These are phyloP conservation scores for Ectropis grisescens DNA, from an alignment of 1,140 invertebrate species.

Conservation along the genomic window DNA sequence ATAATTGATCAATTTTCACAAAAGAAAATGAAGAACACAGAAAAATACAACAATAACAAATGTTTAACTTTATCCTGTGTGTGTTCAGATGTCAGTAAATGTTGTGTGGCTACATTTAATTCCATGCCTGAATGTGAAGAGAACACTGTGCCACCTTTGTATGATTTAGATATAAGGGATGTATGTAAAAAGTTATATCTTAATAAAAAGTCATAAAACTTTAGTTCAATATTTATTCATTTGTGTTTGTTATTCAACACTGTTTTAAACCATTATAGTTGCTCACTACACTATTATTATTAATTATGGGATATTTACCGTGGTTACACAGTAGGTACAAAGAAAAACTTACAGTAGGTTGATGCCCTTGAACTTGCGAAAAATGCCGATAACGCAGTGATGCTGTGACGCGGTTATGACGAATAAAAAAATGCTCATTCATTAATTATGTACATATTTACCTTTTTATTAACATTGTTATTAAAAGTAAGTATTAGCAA, in stretches of 20 bases:
- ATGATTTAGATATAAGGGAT: constrained; percentile 57
- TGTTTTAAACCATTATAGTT: too few relatives aligned
- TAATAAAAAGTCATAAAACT: constrained; percentile 16
- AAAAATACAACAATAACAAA: constrained; percentile 7
- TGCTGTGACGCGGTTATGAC: background rate
- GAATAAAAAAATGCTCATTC: too few relatives aligned
- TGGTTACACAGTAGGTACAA: too few relatives aligned
- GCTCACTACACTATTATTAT: too few relatives aligned
- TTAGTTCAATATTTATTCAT: background rate
- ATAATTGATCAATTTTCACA: constrained; percentile 74
- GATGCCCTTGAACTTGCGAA: too few relatives aligned
- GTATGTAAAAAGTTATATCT: constrained; percentile 58
- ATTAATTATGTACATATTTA: too few relatives aligned
- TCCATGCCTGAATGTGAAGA: constrained; percentile 19
- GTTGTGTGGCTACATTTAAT: constrained; percentile 28
- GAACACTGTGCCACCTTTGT: constrained; percentile 42
- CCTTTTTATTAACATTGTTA: too few relatives aligned
- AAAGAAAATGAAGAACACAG: constrained; percentile 10
- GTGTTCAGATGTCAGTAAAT: constrained; percentile 43
- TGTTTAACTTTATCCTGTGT: constrained; percentile 21
- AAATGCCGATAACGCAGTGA: too few relatives aligned
- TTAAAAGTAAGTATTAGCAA: too few relatives aligned
- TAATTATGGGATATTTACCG: too few relatives aligned
- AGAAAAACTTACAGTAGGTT: too few relatives aligned
- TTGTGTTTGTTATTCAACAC: too few relatives aligned